Base-by-base conservation (phyloP, 2,797 vertebrate genomes). In the Sebastiscus tertius region DNA sequence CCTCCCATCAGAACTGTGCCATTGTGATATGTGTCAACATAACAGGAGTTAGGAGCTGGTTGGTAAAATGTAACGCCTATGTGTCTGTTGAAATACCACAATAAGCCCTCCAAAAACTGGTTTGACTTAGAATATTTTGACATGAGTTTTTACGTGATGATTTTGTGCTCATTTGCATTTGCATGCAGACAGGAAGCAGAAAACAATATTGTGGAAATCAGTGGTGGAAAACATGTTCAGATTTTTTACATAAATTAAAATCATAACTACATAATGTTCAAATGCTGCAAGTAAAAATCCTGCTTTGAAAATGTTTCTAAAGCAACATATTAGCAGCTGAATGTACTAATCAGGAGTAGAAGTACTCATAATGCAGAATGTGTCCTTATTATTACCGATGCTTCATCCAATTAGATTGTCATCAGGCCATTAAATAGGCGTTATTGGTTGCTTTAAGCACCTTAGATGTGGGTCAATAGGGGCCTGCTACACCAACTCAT, bases 1-100 rank as follows among this genome's bases (percentile, higher is more conserved):
- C 26, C 42, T 59, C 33, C 69, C 9, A 26, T 26, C 64, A 82
- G n/a, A 77, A 31, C 27, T 31, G 22, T 68, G 63, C 64, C 75
- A 55, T 14, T 42, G 61, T 46, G 8, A 72, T 49, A 26, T 49
- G 27, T 81, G 77, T 90, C 72, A 68, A 8, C 29, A 31, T 29
- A 11, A 77, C 63, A 42, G 18, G n/a, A 77, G 29, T 49, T 61
- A 49, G 52, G 11, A 80, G 65, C 36, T 60, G 20, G 5, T 26
- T 64, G 22, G 42, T 39, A 4, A 34, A 77, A 13, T 29, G 24
- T 8, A 13, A 39, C 18, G 7, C 12, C 4, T 4, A 5, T 58
- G 29, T 39, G 39, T 82, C 1, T 54, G 3, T 29, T 68, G 3
- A 59, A 77, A 65, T 33, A 36, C 11, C 27, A 56, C 26, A 54